phyloP scores from a whole-genome alignment of 2,113 vertebrate genomes.

The Callipepla squamata region DNA sequence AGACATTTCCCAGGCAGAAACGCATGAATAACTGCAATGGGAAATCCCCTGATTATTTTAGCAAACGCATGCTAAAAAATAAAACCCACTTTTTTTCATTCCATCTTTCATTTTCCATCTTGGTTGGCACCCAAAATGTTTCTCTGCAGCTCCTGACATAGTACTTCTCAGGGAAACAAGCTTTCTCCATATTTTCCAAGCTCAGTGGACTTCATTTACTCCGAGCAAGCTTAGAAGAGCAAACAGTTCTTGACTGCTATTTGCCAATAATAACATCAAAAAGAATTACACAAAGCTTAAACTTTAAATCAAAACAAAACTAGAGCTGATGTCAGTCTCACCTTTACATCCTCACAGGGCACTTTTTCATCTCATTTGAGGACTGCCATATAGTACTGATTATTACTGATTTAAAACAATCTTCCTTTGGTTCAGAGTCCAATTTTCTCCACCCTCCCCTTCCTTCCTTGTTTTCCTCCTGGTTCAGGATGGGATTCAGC shows the following conservation, averaged over 20 bases:
- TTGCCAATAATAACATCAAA: background rate
- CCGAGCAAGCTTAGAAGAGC: background rate
- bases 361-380: too few species aligned
- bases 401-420: rapidly evolving
- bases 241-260: background rate
- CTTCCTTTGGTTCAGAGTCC: background rate
- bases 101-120: background rate
- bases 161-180: background rate
- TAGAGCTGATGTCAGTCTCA: rapidly evolving
- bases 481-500: rapidly evolving
- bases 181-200: background rate
- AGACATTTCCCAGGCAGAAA: background rate
- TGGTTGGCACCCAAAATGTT: rapidly evolving
- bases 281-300: background rate
- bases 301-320: background rate
- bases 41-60: background rate
- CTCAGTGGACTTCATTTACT: background rate
- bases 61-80: background rate
- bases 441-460: background rate
- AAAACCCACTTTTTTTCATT: background rate
- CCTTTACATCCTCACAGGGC: background rate
- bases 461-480: background rate
- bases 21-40: background rate
- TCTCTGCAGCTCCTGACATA: background rate
- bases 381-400: rapidly evolving